Percentiles rank a stretch among this genome's conserved stretches.
phyloP scores from a whole-genome alignment of 1,140 invertebrate species.

The Drosophila nigromelanica region DNA sequence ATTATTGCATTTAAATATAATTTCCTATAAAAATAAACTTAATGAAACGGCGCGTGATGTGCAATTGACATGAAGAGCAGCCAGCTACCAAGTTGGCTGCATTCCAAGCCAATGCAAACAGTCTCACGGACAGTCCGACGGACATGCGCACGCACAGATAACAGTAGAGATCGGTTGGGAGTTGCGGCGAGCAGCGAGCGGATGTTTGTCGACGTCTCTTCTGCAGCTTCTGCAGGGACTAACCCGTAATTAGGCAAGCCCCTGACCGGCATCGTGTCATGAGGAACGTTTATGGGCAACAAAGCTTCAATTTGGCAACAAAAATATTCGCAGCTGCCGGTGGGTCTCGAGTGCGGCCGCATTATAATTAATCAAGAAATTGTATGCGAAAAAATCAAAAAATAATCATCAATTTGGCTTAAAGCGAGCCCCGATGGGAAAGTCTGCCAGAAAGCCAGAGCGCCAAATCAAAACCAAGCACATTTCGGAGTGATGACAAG shows the following conservation, averaged over 20 bases:
- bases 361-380: conserved; percentile 79
- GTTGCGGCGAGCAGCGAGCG: background rate
- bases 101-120: conserved; percentile 54
- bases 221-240: background rate
- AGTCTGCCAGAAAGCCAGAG: conserved; percentile 56
- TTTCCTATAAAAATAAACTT: conserved; percentile 72
- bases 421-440: conserved; percentile 55
- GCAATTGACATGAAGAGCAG: conserved; percentile 71
- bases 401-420: conserved; percentile 73
- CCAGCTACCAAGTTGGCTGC: conserved; percentile 12
- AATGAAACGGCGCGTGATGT: conserved; percentile 73
- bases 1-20: conserved; percentile 79
- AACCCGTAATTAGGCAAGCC: conserved; percentile 69
- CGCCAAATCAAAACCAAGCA: conserved; percentile 36
- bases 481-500: conserved; percentile 22
- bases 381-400: conserved; percentile 72
- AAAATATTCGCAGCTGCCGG: conserved; percentile 54
- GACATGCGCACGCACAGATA: conserved; percentile 47
- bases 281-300: conserved; percentile 70
- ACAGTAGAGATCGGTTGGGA: background rate
- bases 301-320: conserved; percentile 60
- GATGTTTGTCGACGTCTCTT: conserved; percentile 2
- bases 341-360: conserved; percentile 18
- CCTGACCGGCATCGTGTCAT: conserved; percentile 45
- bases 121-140: conserved; percentile 30